A percentile compares a stretch with the other conserved stretches of the same genome.
phyloP scores from a whole-genome alignment of 1,140 invertebrate genomes.

The Papilio aristodemus region DNA sequence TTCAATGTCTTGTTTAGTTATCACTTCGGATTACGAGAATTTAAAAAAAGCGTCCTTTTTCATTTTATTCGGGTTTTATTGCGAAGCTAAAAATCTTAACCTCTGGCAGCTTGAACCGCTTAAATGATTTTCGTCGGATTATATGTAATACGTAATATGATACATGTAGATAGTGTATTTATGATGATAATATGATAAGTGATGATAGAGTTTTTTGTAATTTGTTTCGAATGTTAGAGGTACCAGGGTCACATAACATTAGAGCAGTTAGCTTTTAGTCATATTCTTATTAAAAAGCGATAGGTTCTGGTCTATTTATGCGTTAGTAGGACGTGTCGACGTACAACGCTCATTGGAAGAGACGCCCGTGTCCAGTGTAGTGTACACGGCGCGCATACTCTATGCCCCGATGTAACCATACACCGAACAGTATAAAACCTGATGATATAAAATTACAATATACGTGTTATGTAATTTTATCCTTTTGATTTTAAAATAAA shows the following conservation, averaged over 20 bases:
- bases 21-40: not conserved
- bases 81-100: no score
- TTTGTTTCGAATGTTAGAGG: no score
- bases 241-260: no score
- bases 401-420: conserved; percentile 20
- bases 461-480: conserved; percentile 39
- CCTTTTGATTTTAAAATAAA: conserved; percentile 26
- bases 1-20: conserved; percentile 13
- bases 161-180: no score
- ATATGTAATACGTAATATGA: no score
- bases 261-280: not conserved
- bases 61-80: no score
- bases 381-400: conserved; percentile 22
- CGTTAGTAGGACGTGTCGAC: conserved; percentile 9
- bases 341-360: conserved; percentile 25
- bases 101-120: no score
- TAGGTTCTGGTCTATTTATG: conserved; percentile 14
- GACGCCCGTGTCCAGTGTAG: conserved; percentile 16
- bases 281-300: conserved; percentile 3
- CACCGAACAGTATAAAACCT: conserved; percentile 29
- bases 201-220: no score
- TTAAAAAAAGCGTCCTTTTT: no score
- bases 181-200: no score
- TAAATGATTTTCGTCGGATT: no score
- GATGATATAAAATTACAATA: conserved; percentile 39